Conservation (phyloP, 2,797 vertebrate genomes). For the Echiichthys vipera region DNA sequence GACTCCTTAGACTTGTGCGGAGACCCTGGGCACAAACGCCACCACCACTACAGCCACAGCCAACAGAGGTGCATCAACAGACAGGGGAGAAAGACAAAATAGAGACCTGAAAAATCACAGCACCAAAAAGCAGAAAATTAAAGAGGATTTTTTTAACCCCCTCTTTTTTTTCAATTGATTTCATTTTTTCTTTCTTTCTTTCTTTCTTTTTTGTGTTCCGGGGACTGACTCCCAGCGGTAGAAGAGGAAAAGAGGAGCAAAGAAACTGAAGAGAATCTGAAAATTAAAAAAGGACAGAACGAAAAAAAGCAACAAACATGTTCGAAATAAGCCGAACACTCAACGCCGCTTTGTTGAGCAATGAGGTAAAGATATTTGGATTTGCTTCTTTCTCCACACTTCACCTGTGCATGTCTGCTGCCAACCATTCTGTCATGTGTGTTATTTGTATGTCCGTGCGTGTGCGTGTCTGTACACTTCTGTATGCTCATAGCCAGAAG, state of each 20-base stretch:
- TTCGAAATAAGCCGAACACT: slow-evolving; percentile 99
- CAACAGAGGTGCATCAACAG: slow-evolving; percentile 91
- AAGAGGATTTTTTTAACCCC: slow-evolving; percentile 79
- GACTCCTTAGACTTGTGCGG: slow-evolving; percentile 92
- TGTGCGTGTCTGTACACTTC: slow-evolving; percentile 62
- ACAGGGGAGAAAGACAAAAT: slow-evolving; percentile 62
- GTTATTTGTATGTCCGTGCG: slow-evolving; percentile 61
- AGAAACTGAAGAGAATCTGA: slow-evolving; percentile 77
- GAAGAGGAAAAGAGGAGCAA: slow-evolving; percentile 70
- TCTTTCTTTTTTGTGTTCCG: slow-evolving; percentile 70
- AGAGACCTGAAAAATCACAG: slow-evolving; percentile 72
- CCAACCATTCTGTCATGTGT: slow-evolving; percentile 79
- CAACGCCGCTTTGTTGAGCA: slow-evolving; percentile 99
- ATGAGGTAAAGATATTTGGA: slow-evolving; percentile 93
- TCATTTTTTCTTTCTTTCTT: slow-evolving; percentile 70
- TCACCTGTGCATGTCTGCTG: slow-evolving; percentile 78
- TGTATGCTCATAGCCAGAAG: slow-evolving; percentile 66
- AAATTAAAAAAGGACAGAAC: slow-evolving; percentile 64
- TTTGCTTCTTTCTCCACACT: slow-evolving; percentile 72
- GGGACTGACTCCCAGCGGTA: slow-evolving; percentile 80
- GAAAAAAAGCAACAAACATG: slow-evolving; percentile 88
- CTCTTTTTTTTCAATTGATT: slow-evolving; percentile 75
- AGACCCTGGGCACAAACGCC: slow-evolving; percentile 92
- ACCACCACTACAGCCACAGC: slow-evolving; percentile 92
- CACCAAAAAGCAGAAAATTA: slow-evolving; percentile 76